Evolutionary conservation across 2,797 vertebrate genomes (phyloP).

Genomic region (Chiloscyllium punctatum): DNA sequence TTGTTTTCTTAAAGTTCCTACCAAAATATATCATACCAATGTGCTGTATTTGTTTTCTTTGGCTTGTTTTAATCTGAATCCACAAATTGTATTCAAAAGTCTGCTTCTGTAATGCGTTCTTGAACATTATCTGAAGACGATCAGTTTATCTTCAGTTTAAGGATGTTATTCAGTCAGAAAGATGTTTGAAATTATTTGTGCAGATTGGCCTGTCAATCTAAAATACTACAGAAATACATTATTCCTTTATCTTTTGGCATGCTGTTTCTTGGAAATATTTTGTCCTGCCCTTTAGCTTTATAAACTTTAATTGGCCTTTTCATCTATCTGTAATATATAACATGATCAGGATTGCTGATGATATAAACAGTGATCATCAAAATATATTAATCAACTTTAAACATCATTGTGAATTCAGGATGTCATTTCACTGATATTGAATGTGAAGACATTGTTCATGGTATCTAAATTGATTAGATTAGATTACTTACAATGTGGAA

Average conservation of each 20-base stretch:
- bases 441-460: not conserved
- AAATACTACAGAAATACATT: not conserved
- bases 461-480: not conserved
- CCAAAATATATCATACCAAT: not conserved
- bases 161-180: not conserved
- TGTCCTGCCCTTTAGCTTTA: conserved; percentile 11
- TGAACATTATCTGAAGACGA: not conserved
- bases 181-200: not conserved
- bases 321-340: conserved; percentile 6
- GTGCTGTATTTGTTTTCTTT: not conserved
- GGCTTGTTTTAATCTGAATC: not conserved
- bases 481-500: too few species aligned
- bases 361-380: not conserved
- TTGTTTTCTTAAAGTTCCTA: not conserved
- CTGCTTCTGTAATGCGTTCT: not conserved
- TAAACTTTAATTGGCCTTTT: conserved; percentile 17
- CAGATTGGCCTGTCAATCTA: not conserved
- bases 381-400: not conserved
- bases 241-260: not conserved
- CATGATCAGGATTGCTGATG: not conserved
- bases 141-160: not conserved
- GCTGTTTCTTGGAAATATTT: not conserved
- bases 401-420: not conserved
- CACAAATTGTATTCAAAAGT: not conserved
- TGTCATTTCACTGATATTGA: not conserved